Evolutionary conservation across 1,140 invertebrate species (phyloP).

Genomic region (Stegodyphus mimosarum): DNA sequence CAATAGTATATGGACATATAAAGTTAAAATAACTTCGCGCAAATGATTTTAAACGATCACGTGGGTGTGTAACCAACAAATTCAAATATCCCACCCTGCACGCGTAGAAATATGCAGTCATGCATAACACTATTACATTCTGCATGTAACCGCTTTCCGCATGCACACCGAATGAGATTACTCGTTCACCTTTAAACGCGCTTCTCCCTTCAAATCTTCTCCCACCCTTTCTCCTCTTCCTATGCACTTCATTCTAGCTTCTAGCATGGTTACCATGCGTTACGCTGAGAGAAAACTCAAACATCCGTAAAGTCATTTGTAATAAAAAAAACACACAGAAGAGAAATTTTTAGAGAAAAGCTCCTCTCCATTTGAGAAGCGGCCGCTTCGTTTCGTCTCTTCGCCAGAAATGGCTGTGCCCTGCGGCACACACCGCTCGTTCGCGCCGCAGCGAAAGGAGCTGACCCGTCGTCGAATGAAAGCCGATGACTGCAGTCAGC

Average conservation of each 20-base stretch:
- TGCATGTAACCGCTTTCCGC: no score
- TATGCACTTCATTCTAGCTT: neutral
- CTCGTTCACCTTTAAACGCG: constrained; percentile 2
- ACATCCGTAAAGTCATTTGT: constrained; percentile 36
- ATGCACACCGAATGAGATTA: neutral
- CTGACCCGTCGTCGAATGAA: neutral
- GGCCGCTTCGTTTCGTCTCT: neutral
- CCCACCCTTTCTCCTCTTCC: neutral
- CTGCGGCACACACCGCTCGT: neutral
- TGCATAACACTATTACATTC: no score
- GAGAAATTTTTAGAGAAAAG: neutral
- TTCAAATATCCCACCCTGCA: no score
- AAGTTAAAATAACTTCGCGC: no score
- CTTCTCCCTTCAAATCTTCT: neutral
- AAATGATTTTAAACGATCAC: no score
- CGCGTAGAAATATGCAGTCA: no score
- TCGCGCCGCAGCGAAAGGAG: neutral
- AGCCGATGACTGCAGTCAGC: neutral
- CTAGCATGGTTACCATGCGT: neutral
- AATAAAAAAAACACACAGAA: constrained; percentile 9
- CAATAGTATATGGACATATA: no score
- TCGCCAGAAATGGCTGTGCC: neutral
- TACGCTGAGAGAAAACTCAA: constrained; percentile 18
- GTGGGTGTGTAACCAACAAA: no score
- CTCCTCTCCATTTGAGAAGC: neutral